Evolutionary conservation across 2,888 invertebrate species (phyloP), one percentile per base, ranked within the genome.

Genomic region (Apocheima hispidaria): DNA sequence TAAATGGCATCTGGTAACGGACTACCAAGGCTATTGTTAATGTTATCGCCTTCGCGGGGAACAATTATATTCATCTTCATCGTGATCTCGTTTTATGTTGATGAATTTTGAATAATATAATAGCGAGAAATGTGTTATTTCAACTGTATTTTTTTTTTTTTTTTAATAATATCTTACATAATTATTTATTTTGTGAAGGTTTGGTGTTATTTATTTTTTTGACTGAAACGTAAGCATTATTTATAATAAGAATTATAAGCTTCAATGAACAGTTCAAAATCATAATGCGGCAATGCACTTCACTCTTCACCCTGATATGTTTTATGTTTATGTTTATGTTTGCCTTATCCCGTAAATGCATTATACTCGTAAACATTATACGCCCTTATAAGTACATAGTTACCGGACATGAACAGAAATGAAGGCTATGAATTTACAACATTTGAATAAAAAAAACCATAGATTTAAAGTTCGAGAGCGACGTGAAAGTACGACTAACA

Each of bases 41-140:
- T 66, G 60, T 61, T 70, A 69, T 70, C 68, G 54, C 59, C 64
- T 61, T 65, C 40, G 55, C 65, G 56, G 55, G 59, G 14, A 51
- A 59, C 66, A 64, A 68, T 66, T 65, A 66, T 64, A 66, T 66
- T 66, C 64, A 68, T 66, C 68, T 63, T 51, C 60, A 66, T 66
- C 60, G 51, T 56, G 38, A 66, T 64, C 64, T 68, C 50, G 57
- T 62, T 60, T 44, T 48, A 56, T 64, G 52, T 16, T 51, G 46
- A 61, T 61, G 50, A 41, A 41, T 54, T 67, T 43, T 52, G 49
- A 60, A 60, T 60, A 55, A 33, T 35, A 30, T 46, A 30, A 46
- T 33, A 5, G 7, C 18, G 12, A 20, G 28, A 28, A 21, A 14
- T 18, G 12, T 12, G 30, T 30, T 14, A 7, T 7, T 41, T 41